Percentiles rank a stretch among this genome's conserved stretches.
phyloP scores from a whole-genome alignment of 1,140 invertebrate genomes.

The Neodiprion lecontei region DNA sequence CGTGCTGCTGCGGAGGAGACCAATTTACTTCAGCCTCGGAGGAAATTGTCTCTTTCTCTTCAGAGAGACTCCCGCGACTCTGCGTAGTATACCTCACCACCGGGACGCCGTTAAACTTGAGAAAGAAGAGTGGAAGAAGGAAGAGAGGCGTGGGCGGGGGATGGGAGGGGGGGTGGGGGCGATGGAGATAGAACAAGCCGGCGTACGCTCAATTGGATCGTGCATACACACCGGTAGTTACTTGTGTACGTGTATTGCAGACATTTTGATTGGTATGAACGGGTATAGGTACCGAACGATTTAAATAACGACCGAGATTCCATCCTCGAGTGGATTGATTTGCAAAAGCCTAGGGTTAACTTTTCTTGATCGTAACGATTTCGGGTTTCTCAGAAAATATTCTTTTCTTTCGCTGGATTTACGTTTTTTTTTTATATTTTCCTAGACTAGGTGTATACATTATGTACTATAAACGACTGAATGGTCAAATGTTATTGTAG shows the following conservation, averaged over 20 bases:
- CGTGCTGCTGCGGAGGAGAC: constrained; percentile 35
- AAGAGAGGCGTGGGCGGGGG: constrained; percentile 9
- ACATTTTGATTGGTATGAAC: background rate
- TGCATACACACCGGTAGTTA: background rate
- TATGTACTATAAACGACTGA: no score
- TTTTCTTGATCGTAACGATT: background rate
- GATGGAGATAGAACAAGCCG: constrained; percentile 35
- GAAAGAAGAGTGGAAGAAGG: constrained; percentile 14
- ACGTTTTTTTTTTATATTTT: no score
- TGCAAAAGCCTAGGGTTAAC: constrained; percentile 2
- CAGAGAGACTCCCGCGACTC: constrained; percentile 16
- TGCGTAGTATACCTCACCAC: constrained; percentile 24
- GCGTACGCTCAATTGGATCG: background rate
- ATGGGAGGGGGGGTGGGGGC: constrained; percentile 9
- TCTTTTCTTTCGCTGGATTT: no score
- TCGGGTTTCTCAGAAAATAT: background rate
- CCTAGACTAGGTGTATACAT: no score
- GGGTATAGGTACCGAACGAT: constrained; percentile 14
- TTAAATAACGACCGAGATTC: no score
- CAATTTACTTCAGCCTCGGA: constrained; percentile 48
- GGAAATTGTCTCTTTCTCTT: constrained; percentile 35
- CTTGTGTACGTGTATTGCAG: no score
- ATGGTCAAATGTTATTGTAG: no score
- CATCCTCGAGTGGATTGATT: constrained; percentile 6
- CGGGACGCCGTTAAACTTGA: background rate